Conservation (phyloP, 2,888 invertebrate genomes). For the Macroteleia sp. region DNA sequence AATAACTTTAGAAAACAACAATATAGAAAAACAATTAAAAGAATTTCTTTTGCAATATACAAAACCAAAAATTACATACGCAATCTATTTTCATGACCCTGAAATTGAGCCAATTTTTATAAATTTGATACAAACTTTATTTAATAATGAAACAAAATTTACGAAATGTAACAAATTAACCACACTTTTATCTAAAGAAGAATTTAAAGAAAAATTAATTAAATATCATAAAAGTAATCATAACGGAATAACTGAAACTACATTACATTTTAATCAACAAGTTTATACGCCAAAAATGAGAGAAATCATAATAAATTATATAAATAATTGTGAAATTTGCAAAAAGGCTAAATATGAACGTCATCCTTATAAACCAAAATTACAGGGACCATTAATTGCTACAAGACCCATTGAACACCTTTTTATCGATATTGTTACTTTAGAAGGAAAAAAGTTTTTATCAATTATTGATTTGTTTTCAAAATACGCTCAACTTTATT, state of each 20-base stretch:
- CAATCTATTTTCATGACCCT: conserved; percentile 1
- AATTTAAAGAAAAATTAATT: background rate
- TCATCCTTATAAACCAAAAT: conserved; percentile 6
- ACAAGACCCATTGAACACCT: background rate
- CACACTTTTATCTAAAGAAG: conserved; percentile 2
- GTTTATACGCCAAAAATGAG: background rate
- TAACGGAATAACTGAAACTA: conserved; percentile 13
- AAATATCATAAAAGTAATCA: conserved; percentile 11
- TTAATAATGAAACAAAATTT: background rate
- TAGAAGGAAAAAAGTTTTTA: background rate
- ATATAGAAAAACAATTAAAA: background rate
- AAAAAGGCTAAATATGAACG: conserved; percentile 16
- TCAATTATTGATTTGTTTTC: background rate
- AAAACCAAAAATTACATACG: too few relatives aligned
- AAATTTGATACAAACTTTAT: conserved; percentile 3
- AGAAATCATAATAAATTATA: too few relatives aligned
- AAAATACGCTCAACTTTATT: background rate
- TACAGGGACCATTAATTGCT: conserved; percentile 4
- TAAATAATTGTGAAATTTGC: too few relatives aligned
- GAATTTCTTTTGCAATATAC: conserved; percentile 9
- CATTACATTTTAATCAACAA: background rate
- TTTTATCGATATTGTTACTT: background rate
- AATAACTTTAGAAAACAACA: background rate
- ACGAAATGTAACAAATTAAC: conserved; percentile 16
- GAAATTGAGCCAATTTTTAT: conserved; percentile 12